Percentiles rank a stretch among this genome's conserved stretches.
Conservation (phyloP, 2,888 invertebrate genomes). For the Homarus gammarus region DNA sequence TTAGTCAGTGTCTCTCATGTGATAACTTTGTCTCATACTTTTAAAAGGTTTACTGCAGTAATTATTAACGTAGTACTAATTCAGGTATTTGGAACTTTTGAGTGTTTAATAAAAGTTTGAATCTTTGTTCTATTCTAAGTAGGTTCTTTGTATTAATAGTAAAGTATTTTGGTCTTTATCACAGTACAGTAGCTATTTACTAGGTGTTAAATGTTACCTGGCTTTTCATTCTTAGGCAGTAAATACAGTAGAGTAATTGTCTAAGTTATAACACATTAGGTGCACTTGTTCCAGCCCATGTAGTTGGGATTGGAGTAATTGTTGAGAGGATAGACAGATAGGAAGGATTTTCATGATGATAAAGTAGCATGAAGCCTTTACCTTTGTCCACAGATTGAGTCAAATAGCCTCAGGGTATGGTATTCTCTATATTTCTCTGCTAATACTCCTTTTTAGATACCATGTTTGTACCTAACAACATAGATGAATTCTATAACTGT, state of each 20-base stretch:
- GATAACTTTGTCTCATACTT: too few relatives aligned
- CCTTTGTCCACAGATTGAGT: conserved; percentile 61
- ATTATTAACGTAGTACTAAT: too few relatives aligned
- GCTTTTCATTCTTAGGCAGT: background rate
- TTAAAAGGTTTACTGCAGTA: too few relatives aligned
- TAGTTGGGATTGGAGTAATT: background rate
- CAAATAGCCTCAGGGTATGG: conserved; percentile 55
- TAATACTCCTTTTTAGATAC: conserved; percentile 14
- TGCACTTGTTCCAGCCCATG: background rate
- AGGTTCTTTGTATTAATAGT: too few relatives aligned
- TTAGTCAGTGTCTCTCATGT: too few relatives aligned
- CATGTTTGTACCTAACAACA: background rate
- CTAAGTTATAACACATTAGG: background rate
- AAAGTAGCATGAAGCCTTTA: conserved; percentile 44
- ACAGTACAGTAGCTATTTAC: too few relatives aligned
- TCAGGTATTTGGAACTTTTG: too few relatives aligned
- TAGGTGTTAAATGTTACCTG: background rate
- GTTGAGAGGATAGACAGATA: background rate
- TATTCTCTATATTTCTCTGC: conserved; percentile 48
- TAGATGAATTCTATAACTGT: background rate
- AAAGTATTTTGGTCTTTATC: too few relatives aligned
- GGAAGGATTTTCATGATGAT: background rate
- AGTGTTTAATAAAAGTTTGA: too few relatives aligned
- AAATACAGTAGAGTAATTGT: background rate
- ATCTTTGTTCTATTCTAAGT: too few relatives aligned